Conservation (phyloP, 2,888 invertebrate species). For the Macrosiphum euphorbiae region DNA sequence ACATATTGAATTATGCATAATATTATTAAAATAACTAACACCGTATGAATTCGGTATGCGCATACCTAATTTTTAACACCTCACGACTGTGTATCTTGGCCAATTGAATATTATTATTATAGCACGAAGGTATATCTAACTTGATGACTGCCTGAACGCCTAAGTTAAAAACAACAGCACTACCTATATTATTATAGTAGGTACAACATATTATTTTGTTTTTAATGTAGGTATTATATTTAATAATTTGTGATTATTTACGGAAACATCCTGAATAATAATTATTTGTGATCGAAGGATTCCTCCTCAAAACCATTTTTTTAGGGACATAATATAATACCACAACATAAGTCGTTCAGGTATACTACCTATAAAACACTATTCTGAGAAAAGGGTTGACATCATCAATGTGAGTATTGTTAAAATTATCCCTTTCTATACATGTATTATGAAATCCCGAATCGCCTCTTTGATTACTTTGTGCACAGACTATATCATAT, state of each 20-base stretch:
- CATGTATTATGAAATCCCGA: not conserved
- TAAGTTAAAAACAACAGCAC: not conserved
- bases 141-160: no score
- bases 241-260: not conserved
- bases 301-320: not conserved
- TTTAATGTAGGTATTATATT: not conserved
- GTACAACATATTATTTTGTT: not conserved
- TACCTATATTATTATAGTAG: no score
- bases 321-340: not conserved
- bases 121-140: not conserved
- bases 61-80: not conserved
- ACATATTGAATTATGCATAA: not conserved
- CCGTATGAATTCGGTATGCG: not conserved
- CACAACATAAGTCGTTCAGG: not conserved
- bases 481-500: not conserved
- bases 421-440: not conserved
- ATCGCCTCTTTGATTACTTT: not conserved
- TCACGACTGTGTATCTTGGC: not conserved
- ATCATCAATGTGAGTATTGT: conserved; percentile 4
- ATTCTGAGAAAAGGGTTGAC: not conserved
- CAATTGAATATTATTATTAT: not conserved
- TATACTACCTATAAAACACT: not conserved
- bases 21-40: not conserved
- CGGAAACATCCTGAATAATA: not conserved
- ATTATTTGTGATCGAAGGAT: not conserved